These are phyloP conservation scores for Oscheius sp. DNA, from an alignment of 1,140 invertebrate genomes.

Conservation along the genomic window DNA sequence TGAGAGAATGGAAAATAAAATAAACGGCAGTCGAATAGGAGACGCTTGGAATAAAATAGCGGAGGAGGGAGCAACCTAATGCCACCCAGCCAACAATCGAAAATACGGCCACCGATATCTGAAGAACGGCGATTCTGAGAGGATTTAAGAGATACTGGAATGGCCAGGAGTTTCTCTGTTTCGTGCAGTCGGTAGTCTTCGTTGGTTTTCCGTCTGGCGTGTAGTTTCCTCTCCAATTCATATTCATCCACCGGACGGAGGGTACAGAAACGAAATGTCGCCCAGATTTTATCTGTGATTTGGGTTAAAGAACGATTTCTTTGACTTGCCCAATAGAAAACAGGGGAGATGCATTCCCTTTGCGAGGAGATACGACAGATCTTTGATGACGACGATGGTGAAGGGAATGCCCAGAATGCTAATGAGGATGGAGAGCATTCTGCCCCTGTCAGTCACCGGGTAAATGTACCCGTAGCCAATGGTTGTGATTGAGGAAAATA, in stretches of 20 bases:
- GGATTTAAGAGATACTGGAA: slow-evolving; percentile 12
- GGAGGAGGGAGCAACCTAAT: slow-evolving; percentile 22
- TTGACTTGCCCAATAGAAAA: slow-evolving; percentile 17
- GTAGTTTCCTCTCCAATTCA: slow-evolving; percentile 28
- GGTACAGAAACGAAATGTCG: slow-evolving; percentile 30
- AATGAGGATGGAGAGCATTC: slow-evolving; percentile 26
- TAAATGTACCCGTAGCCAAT: slow-evolving; percentile 35
- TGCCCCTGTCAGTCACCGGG: slow-evolving; percentile 12
- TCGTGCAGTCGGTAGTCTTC: slow-evolving; percentile 26
- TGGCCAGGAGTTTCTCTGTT: slow-evolving; percentile 17
- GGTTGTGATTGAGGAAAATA: slow-evolving; percentile 26
- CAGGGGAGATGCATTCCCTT: slow-evolving; percentile 31
- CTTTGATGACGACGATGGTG: slow-evolving; percentile 35
- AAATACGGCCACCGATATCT: slow-evolving; percentile 16
- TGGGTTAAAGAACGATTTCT: background rate
- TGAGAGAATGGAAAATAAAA: slow-evolving; percentile 34
- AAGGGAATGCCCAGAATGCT: slow-evolving; percentile 35
- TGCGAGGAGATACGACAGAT: slow-evolving; percentile 37
- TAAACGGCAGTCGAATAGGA: slow-evolving; percentile 24
- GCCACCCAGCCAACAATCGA: slow-evolving; percentile 30
- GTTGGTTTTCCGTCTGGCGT: slow-evolving; percentile 25
- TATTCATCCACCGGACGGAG: slow-evolving; percentile 32
- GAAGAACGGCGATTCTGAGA: background rate
- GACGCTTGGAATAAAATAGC: background rate
- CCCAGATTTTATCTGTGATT: slow-evolving; percentile 25